Conservation (phyloP, 2,113 vertebrate genomes). For the Dendrocopos noguchii region DNA sequence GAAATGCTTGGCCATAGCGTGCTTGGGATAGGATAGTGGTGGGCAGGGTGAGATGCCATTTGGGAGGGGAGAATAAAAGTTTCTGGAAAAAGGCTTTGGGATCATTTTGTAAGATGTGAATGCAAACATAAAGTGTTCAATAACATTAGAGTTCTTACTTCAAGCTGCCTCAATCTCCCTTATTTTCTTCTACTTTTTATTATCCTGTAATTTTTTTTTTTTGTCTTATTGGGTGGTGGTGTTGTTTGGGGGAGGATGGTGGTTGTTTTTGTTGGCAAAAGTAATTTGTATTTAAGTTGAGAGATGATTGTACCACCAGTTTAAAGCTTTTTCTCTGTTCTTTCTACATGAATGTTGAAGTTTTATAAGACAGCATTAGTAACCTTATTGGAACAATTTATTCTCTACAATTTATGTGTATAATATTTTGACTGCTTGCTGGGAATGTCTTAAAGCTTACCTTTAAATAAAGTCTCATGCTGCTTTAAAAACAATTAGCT, state of each 20-base stretch:
- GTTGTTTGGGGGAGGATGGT: too few relatives aligned
- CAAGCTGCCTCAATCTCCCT: background rate
- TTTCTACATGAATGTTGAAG: background rate
- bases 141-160: background rate
- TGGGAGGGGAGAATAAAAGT: background rate
- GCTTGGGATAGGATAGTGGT: background rate
- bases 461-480: background rate
- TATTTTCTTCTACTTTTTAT: background rate
- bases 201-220: background rate
- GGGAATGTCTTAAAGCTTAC: background rate
- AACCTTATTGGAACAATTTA: background rate
- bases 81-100: background rate
- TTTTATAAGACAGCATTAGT: background rate
- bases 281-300: background rate
- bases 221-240: background rate
- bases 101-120: background rate
- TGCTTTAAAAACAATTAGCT: background rate
- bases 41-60: background rate
- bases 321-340: background rate
- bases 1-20: background rate
- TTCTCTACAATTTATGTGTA: background rate
- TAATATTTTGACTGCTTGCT: background rate
- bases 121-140: background rate
- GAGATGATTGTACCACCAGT: background rate
- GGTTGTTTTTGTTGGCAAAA: background rate